These are phyloP conservation scores for Tetragnatha versicolor DNA, from an alignment of 1,140 invertebrate species.

Conservation along the genomic window DNA sequence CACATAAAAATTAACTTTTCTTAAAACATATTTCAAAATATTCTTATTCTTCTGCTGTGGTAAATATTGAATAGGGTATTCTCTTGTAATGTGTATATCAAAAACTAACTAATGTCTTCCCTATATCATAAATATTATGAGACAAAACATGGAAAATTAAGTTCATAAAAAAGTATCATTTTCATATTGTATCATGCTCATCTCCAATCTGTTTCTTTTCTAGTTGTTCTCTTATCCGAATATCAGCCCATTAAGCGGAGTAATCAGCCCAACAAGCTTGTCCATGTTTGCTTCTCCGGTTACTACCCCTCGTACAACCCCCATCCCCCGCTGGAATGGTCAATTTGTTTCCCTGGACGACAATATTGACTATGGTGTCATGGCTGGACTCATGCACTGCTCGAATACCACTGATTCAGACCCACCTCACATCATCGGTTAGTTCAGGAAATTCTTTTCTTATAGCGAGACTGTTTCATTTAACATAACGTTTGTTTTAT, in stretches of 20 bases:
- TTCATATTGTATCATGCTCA: background rate
- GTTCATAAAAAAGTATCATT: background rate
- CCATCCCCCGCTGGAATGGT: conserved; percentile 82
- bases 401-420: conserved; percentile 71
- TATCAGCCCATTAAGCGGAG: conserved; percentile 69
- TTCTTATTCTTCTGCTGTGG: too few species aligned
- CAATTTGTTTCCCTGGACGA: conserved; percentile 89
- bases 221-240: conserved; percentile 55
- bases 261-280: conserved; percentile 88
- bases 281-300: conserved; percentile 83
- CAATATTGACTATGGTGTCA: conserved; percentile 82
- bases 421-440: conserved; percentile 74
- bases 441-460: background rate
- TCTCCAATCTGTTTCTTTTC: background rate
- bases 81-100: too few species aligned
- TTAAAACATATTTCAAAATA: too few species aligned
- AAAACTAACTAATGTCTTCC: too few species aligned
- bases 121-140: too few species aligned
- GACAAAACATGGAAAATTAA: too few species aligned
- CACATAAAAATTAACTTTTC: too few species aligned
- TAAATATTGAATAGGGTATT: too few species aligned
- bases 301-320: conserved; percentile 70
- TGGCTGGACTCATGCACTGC: conserved; percentile 76
- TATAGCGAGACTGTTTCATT: too few species aligned
- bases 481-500: too few species aligned